Base-by-base conservation (phyloP, 2,797 vertebrate genomes). In the Eospalax fontanierii region DNA sequence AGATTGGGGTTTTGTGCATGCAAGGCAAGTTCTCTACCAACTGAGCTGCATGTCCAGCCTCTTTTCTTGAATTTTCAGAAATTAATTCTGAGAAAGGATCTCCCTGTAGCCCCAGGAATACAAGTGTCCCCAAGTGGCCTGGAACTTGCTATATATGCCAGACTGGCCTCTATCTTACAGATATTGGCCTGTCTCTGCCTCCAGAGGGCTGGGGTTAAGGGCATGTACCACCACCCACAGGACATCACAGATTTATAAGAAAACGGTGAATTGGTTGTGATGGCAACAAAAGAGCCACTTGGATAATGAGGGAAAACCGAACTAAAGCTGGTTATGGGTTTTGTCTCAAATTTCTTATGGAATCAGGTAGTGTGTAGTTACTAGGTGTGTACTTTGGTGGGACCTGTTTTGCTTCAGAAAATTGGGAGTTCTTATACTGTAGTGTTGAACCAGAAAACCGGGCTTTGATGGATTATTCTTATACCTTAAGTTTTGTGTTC, bases 401-500 rank as follows among this genome's bases (percentile, higher is more conserved):
- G 40, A 50, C 88, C n/a, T 92, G 75, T 79, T 73, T 80, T 38
- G 38, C 46, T 81, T 54, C 46, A 96, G 82, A 96, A 93, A 75
- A 68, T 87, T 85, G 65, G 30, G 59, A 80, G 10, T 87, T 96
- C 61, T 91, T 89, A n/a, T 4, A 54, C 35, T 93, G 4, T 85
- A 74, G 70, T 93, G n/a, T 88, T 90, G 86, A 87, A 92, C 50
- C 40, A 94, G 46, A 90, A 93, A 80, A 59, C 30, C 81, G 30
- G 85, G 59, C 26, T 85, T 90, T 75, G 70, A 85, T 82, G 11
- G 79, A 57, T 96, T 87, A 63, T 75, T 91, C 19, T 91, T 84
- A 89, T 81, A 82, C n/a, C 50, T 43, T 71, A 94, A 90, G 66
- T 90, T 89, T 71, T 97, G 33, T 83, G 10, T 87, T 87, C n/a